Conservation (phyloP, 2,797 vertebrate species). For the Garrulus glandarius region DNA sequence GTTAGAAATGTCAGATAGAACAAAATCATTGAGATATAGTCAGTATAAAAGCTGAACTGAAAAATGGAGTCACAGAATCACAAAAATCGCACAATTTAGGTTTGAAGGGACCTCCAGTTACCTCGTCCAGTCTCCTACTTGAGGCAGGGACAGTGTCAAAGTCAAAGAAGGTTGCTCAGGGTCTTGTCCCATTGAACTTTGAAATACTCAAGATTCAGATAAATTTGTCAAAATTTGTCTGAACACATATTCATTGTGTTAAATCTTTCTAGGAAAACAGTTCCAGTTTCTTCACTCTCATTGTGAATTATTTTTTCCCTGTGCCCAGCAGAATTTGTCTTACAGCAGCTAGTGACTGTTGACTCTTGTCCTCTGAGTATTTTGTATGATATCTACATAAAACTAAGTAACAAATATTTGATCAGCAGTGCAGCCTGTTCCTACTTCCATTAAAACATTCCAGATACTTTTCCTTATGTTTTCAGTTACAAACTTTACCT, state of each 20-base stretch:
- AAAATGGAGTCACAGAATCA: neutral
- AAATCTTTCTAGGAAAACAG: neutral
- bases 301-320: neutral
- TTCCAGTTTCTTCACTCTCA: neutral
- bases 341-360: neutral
- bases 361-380: neutral
- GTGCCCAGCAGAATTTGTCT: neutral
- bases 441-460: neutral
- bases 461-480: neutral
- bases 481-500: neutral
- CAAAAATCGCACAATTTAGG: neutral
- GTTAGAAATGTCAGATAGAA: neutral
- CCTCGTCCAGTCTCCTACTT: neutral
- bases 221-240: neutral
- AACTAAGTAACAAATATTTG: neutral
- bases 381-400: neutral
- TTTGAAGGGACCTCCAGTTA: rapidly evolving
- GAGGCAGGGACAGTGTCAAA: neutral
- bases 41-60: neutral
- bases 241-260: neutral
- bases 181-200: neutral
- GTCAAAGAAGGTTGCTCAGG: neutral
- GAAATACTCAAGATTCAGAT: neutral
- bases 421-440: neutral
- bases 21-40: neutral